A percentile compares a stretch with the other conserved stretches of the same genome.
phyloP scores from a whole-genome alignment of 2,797 vertebrate species.

The Cossypha polioptera region DNA sequence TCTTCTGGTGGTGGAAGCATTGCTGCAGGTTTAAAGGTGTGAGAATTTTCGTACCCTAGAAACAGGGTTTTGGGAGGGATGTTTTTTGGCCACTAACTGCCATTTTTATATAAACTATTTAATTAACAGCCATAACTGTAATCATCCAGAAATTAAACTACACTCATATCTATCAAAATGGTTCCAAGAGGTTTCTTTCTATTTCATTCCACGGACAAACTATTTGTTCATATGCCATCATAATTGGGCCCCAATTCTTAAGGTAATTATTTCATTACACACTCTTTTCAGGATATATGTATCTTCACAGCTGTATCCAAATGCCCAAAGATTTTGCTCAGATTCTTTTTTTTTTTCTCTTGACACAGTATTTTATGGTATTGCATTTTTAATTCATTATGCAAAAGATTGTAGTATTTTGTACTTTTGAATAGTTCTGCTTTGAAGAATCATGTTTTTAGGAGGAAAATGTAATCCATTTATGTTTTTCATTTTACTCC shows the following conservation, averaged over 20 bases:
- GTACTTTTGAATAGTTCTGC: background rate
- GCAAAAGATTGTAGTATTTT: background rate
- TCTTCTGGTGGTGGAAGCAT: background rate
- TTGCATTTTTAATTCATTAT: background rate
- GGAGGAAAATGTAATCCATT: background rate
- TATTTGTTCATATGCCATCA: background rate
- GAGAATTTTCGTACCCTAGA: background rate
- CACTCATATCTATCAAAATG: background rate
- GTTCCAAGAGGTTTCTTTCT: background rate
- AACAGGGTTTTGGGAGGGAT: background rate
- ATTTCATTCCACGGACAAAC: background rate
- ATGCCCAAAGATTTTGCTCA: background rate
- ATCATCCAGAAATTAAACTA: background rate
- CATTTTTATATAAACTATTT: background rate
- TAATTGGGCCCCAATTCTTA: background rate
- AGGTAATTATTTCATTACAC: background rate
- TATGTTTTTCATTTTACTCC: background rate
- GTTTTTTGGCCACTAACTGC: background rate
- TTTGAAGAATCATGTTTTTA: background rate
- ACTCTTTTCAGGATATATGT: background rate
- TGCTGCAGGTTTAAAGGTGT: background rate
- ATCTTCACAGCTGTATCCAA: background rate
- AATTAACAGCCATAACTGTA: background rate
- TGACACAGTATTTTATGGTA: background rate
- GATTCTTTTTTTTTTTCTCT: background rate